phyloP scores from a whole-genome alignment of 2,797 vertebrate species.

The Sarcoramphus papa region DNA sequence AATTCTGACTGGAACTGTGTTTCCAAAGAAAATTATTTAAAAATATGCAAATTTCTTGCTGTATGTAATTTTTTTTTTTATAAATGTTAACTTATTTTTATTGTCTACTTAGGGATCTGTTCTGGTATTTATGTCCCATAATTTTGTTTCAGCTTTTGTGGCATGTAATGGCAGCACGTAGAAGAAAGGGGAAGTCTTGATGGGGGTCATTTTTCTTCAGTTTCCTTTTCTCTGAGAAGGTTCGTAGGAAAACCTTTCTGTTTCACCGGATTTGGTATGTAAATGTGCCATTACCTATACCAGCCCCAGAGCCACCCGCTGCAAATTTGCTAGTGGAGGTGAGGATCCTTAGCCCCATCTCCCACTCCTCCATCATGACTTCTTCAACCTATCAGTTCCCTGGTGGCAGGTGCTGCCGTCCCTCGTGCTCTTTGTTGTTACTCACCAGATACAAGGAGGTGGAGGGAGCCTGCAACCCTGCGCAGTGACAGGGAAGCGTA shows the following conservation, averaged over 20 bases:
- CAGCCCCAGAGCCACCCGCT: neutral
- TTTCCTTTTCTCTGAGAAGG: neutral
- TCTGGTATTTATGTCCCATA: slow-evolving; percentile 14
- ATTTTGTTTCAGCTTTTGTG: neutral
- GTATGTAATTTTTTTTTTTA: slow-evolving; percentile 33
- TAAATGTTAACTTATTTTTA: slow-evolving; percentile 55
- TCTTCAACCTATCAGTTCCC: neutral
- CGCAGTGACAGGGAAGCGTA: fast-evolving
- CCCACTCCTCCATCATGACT: neutral
- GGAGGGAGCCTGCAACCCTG: neutral
- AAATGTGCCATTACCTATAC: neutral
- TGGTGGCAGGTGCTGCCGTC: fast-evolving
- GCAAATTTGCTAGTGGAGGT: neutral
- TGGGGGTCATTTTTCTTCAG: neutral
- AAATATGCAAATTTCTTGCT: slow-evolving; percentile 57
- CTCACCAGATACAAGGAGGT: neutral
- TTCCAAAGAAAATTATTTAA: slow-evolving; percentile 63
- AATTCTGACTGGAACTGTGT: slow-evolving; percentile 11
- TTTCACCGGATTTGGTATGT: neutral
- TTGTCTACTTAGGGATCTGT: slow-evolving; percentile 13
- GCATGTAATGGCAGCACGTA: neutral
- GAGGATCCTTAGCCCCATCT: neutral
- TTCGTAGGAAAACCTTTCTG: neutral
- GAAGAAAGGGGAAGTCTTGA: neutral
- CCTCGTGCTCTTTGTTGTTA: neutral